Conservation (phyloP, 1,140 invertebrate genomes). For the Laupala kohalensis region DNA sequence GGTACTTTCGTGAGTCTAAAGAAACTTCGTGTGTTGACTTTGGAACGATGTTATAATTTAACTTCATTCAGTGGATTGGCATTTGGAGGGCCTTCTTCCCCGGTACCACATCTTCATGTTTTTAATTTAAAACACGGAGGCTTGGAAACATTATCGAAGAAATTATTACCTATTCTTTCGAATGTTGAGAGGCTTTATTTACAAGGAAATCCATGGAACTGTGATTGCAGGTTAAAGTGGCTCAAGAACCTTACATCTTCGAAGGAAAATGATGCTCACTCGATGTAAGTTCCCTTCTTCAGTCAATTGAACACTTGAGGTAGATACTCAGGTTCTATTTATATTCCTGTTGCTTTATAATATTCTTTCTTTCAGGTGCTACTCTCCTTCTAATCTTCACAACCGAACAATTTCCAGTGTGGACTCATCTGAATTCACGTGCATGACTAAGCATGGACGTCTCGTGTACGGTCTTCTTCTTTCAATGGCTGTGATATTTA, state of each 20-base stretch:
- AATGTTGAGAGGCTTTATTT: not conserved
- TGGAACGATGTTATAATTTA: not conserved
- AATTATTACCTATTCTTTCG: not conserved
- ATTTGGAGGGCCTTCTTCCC: not conserved
- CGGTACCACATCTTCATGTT: not conserved
- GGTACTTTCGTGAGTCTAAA: constrained; percentile 3
- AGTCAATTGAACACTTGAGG: too few species aligned
- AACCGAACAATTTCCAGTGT: not conserved
- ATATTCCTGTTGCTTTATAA: not conserved
- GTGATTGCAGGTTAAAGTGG: constrained; percentile 6
- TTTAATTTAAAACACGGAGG: not conserved
- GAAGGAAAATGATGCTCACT: not conserved
- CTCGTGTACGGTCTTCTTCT: not conserved
- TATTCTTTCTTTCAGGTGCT: not conserved
- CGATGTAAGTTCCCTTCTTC: not conserved
- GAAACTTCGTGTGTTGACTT: not conserved
- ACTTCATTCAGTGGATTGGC: not conserved
- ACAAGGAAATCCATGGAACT: constrained; percentile 9
- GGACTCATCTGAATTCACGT: not conserved
- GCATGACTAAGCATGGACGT: not conserved
- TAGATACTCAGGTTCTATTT: too few species aligned
- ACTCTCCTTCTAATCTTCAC: not conserved
- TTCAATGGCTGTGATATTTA: not conserved
- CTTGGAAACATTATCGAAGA: not conserved
- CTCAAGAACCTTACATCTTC: not conserved